Evolutionary conservation across 1,140 invertebrate species (phyloP), one percentile per base, ranked within the genome.

Genomic region (Formica selysi): DNA sequence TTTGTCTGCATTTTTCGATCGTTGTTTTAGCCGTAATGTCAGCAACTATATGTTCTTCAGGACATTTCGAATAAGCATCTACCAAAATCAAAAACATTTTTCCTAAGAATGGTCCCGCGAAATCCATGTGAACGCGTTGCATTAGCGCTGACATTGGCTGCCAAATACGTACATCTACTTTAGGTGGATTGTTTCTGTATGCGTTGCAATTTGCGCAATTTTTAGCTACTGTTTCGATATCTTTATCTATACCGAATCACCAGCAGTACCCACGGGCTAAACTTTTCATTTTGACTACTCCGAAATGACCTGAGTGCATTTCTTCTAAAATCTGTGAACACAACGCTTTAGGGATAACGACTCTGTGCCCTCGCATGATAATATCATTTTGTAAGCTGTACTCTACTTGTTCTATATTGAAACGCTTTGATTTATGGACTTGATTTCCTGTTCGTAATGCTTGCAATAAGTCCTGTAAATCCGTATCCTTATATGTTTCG

Each of bases 41-140:
- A 26, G 38, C 0, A 13, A 68, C 1, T 38, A 79, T 16, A 3
- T 38, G 62, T 13, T 76, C 59, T 32, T 48, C 16, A 8, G 36
- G 59, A 38, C 41, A 76, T 32, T 76, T 76, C 1, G 74, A 64
- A 51, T 19, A 93, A 0, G 94, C 78, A 90, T 96, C 95, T 2
- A 95, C 89, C 2, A 95, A 38, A 44, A 96, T 91, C 13, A 95
- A 84, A 78, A 94, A 95, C 70, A 80, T 91, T 76, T 92, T 85
- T 0, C 89, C 89, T 36, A 91, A 36, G 65, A 94, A 94, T 22
- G 93, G 95, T 7, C 95, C 95, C 5, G 95, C 94, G 89, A 94
- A 96, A 86, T 96, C 96, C 0, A 95, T 89, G 84, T 96, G 95
- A 0, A 96, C 59, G 51, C 95, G n/a, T 8, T 79, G 29, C 2